Conservation (phyloP, 1,140 invertebrate genomes). For the Microplitis demolitor region DNA sequence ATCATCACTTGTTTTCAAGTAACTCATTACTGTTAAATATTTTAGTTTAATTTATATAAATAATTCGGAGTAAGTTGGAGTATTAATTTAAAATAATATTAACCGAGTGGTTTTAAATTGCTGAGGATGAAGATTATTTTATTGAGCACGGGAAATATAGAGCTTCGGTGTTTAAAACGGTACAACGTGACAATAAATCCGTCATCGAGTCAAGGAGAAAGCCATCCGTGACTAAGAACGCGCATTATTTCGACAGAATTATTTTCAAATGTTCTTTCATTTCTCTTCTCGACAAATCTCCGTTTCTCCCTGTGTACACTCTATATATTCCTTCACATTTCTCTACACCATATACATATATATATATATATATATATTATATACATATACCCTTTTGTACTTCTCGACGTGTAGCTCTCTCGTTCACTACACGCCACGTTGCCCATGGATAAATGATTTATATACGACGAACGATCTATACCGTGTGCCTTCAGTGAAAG, state of each 20-base stretch:
- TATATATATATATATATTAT: background rate
- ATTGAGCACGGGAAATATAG: background rate
- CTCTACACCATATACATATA: too few relatives aligned
- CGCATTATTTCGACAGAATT: constrained; percentile 19
- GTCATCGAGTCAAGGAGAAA: constrained; percentile 12
- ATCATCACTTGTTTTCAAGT: too few relatives aligned
- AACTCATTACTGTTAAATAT: too few relatives aligned
- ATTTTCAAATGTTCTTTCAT: background rate
- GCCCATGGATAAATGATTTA: constrained; percentile 7
- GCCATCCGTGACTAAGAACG: constrained; percentile 25
- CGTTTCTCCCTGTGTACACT: background rate
- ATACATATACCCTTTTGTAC: background rate
- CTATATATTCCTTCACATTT: too few relatives aligned
- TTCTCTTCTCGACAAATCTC: background rate
- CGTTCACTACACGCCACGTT: constrained; percentile 11
- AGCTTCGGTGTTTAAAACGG: background rate
- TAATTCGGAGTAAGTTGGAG: too few relatives aligned
- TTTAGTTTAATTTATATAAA: too few relatives aligned
- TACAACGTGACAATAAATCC: constrained; percentile 22
- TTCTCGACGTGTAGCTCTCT: constrained; percentile 7
- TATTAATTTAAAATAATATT: too few relatives aligned
- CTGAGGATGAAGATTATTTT: background rate
- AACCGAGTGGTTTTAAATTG: too few relatives aligned
- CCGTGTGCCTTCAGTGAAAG: background rate
- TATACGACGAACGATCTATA: background rate